These are phyloP conservation scores for Lysiphlebus fabarum DNA, from an alignment of 1,140 invertebrate genomes.

Conservation along the genomic window DNA sequence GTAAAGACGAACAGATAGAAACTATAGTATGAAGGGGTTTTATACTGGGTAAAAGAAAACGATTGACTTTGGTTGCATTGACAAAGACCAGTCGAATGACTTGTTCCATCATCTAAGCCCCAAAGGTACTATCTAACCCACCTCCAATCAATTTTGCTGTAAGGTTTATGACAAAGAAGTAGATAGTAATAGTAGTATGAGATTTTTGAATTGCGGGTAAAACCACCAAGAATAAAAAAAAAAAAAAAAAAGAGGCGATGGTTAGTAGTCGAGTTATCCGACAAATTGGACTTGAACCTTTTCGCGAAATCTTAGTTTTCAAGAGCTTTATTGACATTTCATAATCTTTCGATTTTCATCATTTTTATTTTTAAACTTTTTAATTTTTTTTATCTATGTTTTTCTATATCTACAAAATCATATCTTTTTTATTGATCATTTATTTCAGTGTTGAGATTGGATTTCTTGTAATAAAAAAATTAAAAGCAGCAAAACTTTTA, in stretches of 20 bases:
- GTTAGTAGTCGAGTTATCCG: slow-evolving; percentile 19
- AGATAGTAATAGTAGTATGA: no score
- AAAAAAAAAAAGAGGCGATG: not conserved
- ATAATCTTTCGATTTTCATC: slow-evolving; percentile 19
- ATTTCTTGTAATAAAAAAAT: not conserved
- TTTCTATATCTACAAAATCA: not conserved
- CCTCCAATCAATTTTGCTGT: no score
- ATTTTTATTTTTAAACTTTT: not conserved
- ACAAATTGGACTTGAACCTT: slow-evolving; percentile 21
- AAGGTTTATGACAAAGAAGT: not conserved
- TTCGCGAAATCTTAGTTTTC: slow-evolving; percentile 5
- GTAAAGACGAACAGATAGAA: not conserved
- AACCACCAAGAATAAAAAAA: no score
- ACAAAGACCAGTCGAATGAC: slow-evolving; percentile 14
- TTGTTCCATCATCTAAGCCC: not conserved
- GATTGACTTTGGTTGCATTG: slow-evolving; percentile 11
- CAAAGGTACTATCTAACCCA: no score
- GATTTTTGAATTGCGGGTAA: no score
- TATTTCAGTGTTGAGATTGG: not conserved
- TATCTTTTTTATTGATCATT: not conserved
- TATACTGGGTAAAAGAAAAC: not conserved
- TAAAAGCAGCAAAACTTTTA: no score
- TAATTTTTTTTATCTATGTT: not conserved
- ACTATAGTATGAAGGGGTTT: not conserved
- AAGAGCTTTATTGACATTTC: slow-evolving; percentile 17